phyloP scores from a whole-genome alignment of 1,140 invertebrate genomes.

The Caenorhabditis inopinata region DNA sequence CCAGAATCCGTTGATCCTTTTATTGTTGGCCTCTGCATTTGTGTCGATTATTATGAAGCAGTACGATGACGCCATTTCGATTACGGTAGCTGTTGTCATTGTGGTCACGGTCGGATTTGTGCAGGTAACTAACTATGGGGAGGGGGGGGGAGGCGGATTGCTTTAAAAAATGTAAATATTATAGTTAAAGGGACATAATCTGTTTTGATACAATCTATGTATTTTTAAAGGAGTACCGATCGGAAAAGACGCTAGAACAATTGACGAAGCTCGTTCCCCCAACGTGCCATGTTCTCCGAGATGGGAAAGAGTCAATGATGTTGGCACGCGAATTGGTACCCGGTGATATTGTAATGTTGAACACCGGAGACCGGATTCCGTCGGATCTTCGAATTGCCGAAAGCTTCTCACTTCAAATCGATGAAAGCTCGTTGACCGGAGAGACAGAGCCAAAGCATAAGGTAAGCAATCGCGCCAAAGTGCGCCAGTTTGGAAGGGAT shows the following conservation, averaged over 20 bases:
- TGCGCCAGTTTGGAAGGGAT: too few species aligned
- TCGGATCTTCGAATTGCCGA: constrained; percentile 51
- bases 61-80: constrained; percentile 96
- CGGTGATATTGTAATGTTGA: constrained; percentile 90
- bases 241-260: constrained; percentile 98
- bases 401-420: constrained; percentile 81
- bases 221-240: constrained; percentile 80
- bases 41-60: constrained; percentile 95
- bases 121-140: constrained; percentile 26
- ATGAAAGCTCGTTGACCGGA: constrained; percentile 97
- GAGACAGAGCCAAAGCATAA: constrained; percentile 74
- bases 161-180: too few species aligned
- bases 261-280: constrained; percentile 93
- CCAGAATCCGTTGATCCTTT: constrained; percentile 91
- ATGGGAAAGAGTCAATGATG: constrained; percentile 84
- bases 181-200: too few species aligned
- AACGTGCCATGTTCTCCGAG: constrained; percentile 74
- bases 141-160: too few species aligned
- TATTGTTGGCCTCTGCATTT: constrained; percentile 89
- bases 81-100: constrained; percentile 90
- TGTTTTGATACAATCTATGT: background rate
- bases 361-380: constrained; percentile 86
- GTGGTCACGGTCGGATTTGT: constrained; percentile 99
- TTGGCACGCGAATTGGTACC: constrained; percentile 91
- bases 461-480: constrained; percentile 38